Base-by-base conservation (phyloP, 2,797 vertebrate genomes). In the Pseudocheirus occidentalis region DNA sequence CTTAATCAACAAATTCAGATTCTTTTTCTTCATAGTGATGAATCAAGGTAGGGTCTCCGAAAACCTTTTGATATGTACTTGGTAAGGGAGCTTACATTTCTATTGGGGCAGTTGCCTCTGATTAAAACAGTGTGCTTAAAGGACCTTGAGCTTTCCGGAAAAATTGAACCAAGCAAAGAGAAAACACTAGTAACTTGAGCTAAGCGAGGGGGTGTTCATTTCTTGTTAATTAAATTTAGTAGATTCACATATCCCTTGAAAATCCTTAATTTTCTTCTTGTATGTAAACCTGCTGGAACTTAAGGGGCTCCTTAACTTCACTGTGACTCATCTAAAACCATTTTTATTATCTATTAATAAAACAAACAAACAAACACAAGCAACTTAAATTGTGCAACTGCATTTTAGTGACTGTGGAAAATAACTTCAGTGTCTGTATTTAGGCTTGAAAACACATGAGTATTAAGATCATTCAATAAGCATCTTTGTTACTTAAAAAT, bases 301-400 rank as follows among this genome's bases (percentile, higher is more conserved):
- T 27, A n/a, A 55, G n/a, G 31, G 94, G 57, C 95, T 93, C 90
- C 53, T 62, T 56, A 94, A 96, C 92, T 97, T 94, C 93, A 11
- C 91, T 31, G 0, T 91, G 59, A 94, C 58, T 57, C 58, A 89
- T 46, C 94, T 94, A 59, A 92, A 95, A 92, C 91, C 91, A 1
- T 57, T 62, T 93, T 93, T 0, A 31, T 93, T 93, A 91, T 9
- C 53, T 95, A 0, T 87, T 94, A 50, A 24, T n/a, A n/a, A n/a
- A n/a, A n/a, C n/a, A n/a, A n/a, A n/a, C n/a, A 93, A 93, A 92
- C 59, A 92, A 95, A 92, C 94, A 50, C 95, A 92, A 95, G 90
- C 94, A 91, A 28, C 96, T 90, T 89, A 95, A 92, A 57, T 57
- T 62, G 31, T 55, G 95, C 73, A 54, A 21, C 93, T 50, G 46